Evolutionary conservation across 2,888 invertebrate genomes (phyloP).

Genomic region (Eristalis arbustorum): DNA sequence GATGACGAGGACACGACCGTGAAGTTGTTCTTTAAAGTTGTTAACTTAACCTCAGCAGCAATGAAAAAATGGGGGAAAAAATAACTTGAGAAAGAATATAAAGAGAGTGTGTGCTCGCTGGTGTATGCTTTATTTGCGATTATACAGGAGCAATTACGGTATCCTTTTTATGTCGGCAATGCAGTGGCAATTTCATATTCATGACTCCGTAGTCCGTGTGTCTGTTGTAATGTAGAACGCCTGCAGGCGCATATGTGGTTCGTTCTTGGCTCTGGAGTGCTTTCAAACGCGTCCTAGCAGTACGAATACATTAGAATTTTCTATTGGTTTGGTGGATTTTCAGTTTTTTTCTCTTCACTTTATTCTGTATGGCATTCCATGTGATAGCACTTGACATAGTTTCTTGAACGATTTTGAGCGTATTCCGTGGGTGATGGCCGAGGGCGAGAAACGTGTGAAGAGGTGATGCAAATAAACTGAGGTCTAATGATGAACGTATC

Average conservation of each 20-base stretch:
- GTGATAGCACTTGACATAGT: conserved; percentile 16
- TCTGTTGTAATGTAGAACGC: conserved; percentile 49
- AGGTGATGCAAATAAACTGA: not conserved
- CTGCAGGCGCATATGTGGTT: conserved; percentile 23
- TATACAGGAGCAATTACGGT: conserved; percentile 58
- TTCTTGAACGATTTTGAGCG: not conserved
- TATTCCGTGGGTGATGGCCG: not conserved
- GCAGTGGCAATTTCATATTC: conserved; percentile 67
- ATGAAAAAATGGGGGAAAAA: too few relatives aligned
- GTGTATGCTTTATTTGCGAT: conserved; percentile 47
- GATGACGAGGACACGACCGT: conserved; percentile 62
- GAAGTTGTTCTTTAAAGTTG: conserved; percentile 64
- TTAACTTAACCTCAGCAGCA: conserved; percentile 54
- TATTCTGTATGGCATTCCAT: not conserved
- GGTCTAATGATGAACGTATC: not conserved
- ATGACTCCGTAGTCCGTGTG: conserved; percentile 43
- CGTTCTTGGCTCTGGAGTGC: conserved; percentile 15
- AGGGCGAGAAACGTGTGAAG: not conserved
- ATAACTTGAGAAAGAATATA: not conserved
- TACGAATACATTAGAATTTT: conserved; percentile 21
- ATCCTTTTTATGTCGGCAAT: conserved; percentile 61
- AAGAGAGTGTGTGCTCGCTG: conserved; percentile 28
- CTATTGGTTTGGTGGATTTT: not conserved
- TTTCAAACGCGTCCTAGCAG: not conserved
- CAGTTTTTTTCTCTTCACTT: not conserved